Evolutionary conservation across 2,888 invertebrate genomes (phyloP), one percentile per base, ranked within the genome.

Genomic region (Epistrophe grossulariae): DNA sequence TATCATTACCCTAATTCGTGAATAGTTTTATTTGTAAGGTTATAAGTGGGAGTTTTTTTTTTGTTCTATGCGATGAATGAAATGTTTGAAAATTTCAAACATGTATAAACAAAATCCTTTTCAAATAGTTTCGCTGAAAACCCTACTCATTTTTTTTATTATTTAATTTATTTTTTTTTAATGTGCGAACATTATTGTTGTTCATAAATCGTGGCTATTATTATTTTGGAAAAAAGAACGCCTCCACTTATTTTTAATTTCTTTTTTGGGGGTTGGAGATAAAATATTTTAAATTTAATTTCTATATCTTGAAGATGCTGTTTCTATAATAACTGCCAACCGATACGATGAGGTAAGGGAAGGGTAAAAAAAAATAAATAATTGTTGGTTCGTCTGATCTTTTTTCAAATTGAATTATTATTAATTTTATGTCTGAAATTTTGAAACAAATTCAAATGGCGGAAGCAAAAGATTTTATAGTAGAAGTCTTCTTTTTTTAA

Each of bases 41-140:
- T n/a, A 40, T 62, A 59, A 59, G 17, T 35, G 11, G 4, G 19
- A 31, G 13, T 9, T 19, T 1, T 24, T 24, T 24, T 3, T 48
- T 66, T 66, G n/a, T 55, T 48, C 13, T 38, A 7, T 6, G 13
- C 48, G 40, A 48, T 81, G 80, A 81, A 70, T 55, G 70, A 70
- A 81, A 81, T 60, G 35, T 52, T 80, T 15, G 8, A 68, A 68
- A 43, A 40, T 10, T 15, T 45, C 38, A 24, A 24, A 48, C n/a
- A n/a, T n/a, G n/a, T 64, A n/a, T 71, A 57, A 76, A 71, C 40
- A 64, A 76, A 76, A 81, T 57, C 24, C 10, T 81, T 60, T 68
- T 68, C 28, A 50, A 80, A 68, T 45, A 62, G 57, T 28, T 60
- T 72, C 19, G 38, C 48, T 40, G 15, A 11, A 57, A 48, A 57